Evolutionary conservation across 2,113 vertebrate genomes (phyloP).

Genomic region (Tor tambroides): DNA sequence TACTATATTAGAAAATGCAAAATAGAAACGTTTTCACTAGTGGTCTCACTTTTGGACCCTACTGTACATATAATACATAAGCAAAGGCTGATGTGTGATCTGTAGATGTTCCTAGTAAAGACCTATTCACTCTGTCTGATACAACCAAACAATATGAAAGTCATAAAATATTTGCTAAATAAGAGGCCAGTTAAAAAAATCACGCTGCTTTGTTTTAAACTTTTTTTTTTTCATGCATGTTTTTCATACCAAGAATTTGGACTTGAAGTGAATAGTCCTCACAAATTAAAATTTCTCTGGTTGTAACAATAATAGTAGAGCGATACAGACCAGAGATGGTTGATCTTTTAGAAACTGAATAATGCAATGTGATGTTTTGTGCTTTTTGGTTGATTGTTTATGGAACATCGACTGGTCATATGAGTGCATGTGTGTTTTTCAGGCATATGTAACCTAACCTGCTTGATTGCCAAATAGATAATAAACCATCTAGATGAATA

Average conservation of each 20-base stretch:
- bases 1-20: background rate
- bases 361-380: too few relatives aligned
- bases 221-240: too few relatives aligned
- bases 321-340: too few relatives aligned
- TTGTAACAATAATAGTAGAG: too few relatives aligned
- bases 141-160: background rate
- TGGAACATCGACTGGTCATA: background rate
- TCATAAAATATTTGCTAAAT: background rate
- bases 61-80: background rate
- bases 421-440: slow-evolving; percentile 26
- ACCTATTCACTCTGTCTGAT: background rate
- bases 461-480: slow-evolving; percentile 4
- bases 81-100: background rate
- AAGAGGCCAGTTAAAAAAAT: too few relatives aligned
- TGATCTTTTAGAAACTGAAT: too few relatives aligned
- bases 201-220: too few relatives aligned
- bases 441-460: background rate
- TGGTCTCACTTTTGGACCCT: background rate
- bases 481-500: background rate
- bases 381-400: background rate
- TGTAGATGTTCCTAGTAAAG: background rate
- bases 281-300: too few relatives aligned
- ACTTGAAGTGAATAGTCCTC: too few relatives aligned
- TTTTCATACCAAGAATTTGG: too few relatives aligned
- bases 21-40: background rate